phyloP scores from a whole-genome alignment of 2,888 invertebrate genomes.

The Diaphora mendica region DNA sequence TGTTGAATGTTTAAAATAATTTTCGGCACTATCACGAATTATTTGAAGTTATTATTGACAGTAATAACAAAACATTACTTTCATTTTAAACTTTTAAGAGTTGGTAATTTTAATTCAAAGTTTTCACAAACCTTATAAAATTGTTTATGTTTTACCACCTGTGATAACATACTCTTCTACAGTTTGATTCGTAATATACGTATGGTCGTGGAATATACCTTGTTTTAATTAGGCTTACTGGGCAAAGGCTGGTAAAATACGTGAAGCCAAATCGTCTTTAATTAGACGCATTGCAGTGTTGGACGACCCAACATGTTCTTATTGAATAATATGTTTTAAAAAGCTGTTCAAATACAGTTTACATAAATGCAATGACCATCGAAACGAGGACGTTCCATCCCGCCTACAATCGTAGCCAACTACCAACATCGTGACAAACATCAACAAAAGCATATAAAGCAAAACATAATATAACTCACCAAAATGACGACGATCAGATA shows the following conservation, averaged over 20 bases:
- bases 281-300: conserved; percentile 36
- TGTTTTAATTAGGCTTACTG: conserved; percentile 9
- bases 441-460: conserved; percentile 24
- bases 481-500: conserved; percentile 59
- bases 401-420: conserved; percentile 69
- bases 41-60: not conserved
- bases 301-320: conserved; percentile 1
- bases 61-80: not conserved
- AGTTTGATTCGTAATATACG: not conserved
- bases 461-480: conserved; percentile 62
- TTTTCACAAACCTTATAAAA: not conserved
- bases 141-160: not conserved
- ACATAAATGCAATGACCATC: conserved; percentile 37
- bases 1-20: not conserved
- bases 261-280: not conserved
- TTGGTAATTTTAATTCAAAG: not conserved
- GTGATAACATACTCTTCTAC: not conserved
- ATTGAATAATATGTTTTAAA: not conserved
- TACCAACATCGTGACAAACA: conserved; percentile 65
- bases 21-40: not conserved
- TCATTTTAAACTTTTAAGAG: not conserved
- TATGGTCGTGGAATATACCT: not conserved
- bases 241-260: conserved; percentile 1
- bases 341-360: conserved; percentile 22
- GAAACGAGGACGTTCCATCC: conserved; percentile 61